Conservation (phyloP, 2,797 vertebrate genomes). For the Siniperca scherzeri region DNA sequence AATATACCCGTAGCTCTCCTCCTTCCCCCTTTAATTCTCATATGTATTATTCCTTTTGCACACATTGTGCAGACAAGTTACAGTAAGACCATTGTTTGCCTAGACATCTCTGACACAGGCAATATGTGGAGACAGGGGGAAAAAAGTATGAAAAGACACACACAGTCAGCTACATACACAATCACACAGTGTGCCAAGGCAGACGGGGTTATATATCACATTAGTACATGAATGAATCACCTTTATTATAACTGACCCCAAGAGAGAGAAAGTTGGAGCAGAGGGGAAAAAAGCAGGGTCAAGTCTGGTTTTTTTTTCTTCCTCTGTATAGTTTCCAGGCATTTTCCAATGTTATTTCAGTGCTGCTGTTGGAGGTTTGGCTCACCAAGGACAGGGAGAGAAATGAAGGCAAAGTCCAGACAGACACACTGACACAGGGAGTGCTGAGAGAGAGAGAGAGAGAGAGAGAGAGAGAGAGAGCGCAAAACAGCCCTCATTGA, state of each 20-base stretch:
- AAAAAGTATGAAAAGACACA: conserved; percentile 15
- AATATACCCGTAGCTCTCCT: neutral
- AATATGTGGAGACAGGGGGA: conserved; percentile 3
- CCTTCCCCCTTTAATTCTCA: neutral
- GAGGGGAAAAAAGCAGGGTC: neutral
- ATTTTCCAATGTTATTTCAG: conserved; percentile 56
- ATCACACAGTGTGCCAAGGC: conserved; percentile 14
- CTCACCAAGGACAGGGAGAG: conserved; percentile 2
- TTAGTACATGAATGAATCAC: conserved; percentile 69
- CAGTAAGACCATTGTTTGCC: conserved; percentile 31
- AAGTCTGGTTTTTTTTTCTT: neutral
- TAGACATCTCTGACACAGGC: conserved; percentile 19
- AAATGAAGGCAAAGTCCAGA: conserved; percentile 10
- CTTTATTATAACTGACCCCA: conserved; percentile 67
- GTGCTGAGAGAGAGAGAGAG: neutral
- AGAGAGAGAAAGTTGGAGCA: conserved; percentile 21
- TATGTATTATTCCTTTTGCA: conserved; percentile 24
- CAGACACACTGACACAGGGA: neutral
- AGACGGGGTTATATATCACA: conserved; percentile 62
- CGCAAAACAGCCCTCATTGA: neutral
- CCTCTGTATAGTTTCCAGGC: conserved; percentile 22
- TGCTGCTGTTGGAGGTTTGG: conserved; percentile 34
- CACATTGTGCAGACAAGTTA: neutral
- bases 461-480: neutral
- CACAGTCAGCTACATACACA: conserved; percentile 20